Base-by-base conservation (phyloP, 2,888 invertebrate species). In the Brachyptera risi region DNA sequence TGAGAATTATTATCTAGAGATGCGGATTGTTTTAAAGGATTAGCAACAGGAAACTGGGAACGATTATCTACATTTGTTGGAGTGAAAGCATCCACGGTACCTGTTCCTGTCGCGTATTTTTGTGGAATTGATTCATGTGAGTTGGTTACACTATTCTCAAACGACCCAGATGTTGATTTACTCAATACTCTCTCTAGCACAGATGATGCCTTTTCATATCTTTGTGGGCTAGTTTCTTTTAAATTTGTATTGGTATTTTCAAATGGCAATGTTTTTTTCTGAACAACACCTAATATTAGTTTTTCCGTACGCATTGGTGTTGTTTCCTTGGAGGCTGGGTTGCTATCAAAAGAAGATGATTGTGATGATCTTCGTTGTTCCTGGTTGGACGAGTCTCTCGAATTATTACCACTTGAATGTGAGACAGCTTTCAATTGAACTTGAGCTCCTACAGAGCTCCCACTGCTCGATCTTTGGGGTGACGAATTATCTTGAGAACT, bases 391-490 rank as follows among this genome's bases (percentile, higher is more conserved):
- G 50, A 50, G 44, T 40, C 19, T 4, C 21, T 21, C 47, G 19
- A 23, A n/a, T n/a, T n/a, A n/a, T n/a, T n/a, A n/a, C n/a, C n/a
- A n/a, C n/a, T n/a, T n/a, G n/a, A n/a, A n/a, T n/a, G n/a, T n/a
- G n/a, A n/a, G n/a, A n/a, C n/a, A n/a, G n/a, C n/a, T n/a, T n/a
- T n/a, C n/a, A n/a, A n/a, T n/a, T n/a, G n/a, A 21, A 11, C 19
- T 11, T 59, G 59, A 13, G 38, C 2, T 35, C 19, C 54, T n/a
- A 60, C 31, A 15, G 60, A 49, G 13, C 38, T 56, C 13, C 65
- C 62, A 38, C 65, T 62, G 37, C 62, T 60, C n/a, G 62, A 65
- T 44, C 63, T 42, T 40, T 60, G 63, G 3, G 65, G 65, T 9
- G 59, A 21, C 35, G 26, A 59, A 56, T 13, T 56, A 24, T 59